A percentile compares a stretch with the other conserved stretches of the same genome.
phyloP scores from a whole-genome alignment of 2,113 vertebrate genomes.

The Colossoma macropomum region DNA sequence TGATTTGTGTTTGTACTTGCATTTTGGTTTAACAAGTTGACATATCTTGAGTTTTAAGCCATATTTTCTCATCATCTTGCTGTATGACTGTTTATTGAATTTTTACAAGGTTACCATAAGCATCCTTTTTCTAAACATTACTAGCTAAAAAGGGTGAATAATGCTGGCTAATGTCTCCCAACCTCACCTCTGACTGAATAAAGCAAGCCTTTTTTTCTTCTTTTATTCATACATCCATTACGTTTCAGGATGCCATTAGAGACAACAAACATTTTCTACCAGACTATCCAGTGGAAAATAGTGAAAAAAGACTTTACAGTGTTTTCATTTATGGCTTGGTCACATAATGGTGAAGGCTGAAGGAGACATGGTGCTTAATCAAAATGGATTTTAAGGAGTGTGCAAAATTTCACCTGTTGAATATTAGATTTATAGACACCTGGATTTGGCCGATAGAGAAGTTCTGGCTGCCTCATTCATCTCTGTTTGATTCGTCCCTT shows the following conservation, averaged over 20 bases:
- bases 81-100: background rate
- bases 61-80: background rate
- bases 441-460: constrained; percentile 10
- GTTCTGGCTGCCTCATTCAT: constrained; percentile 24
- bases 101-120: background rate
- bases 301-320: background rate
- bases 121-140: background rate
- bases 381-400: background rate
- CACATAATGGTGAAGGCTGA: background rate
- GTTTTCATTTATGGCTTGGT: constrained; percentile 19
- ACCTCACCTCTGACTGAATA: background rate
- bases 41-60: background rate
- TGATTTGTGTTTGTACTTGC: background rate
- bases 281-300: background rate
- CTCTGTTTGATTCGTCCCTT: constrained; percentile 32
- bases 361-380: constrained; percentile 24
- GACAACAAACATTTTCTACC: background rate
- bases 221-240: background rate
- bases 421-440: constrained; percentile 42
- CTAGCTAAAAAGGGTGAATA: background rate
- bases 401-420: constrained; percentile 6
- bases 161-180: background rate
- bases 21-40: background rate
- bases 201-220: background rate
- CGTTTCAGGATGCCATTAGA: background rate